A percentile compares a stretch with the other conserved stretches of the same genome.
Conservation (phyloP, 2,113 vertebrate genomes). For the Puffinus mauretanicus region DNA sequence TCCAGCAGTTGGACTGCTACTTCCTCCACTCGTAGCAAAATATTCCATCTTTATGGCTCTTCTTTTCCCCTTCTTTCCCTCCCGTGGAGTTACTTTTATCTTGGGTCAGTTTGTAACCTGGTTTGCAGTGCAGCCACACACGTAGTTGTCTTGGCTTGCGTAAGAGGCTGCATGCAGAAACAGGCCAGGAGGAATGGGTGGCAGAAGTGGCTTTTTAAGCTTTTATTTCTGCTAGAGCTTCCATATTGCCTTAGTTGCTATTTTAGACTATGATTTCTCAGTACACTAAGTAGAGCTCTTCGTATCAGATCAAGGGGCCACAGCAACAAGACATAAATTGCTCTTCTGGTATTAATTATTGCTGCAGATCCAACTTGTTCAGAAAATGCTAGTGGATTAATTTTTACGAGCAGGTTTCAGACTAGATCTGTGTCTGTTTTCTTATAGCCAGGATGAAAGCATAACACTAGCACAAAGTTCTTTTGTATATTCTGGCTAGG, state of each 20-base stretch:
- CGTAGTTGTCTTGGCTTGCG: not conserved
- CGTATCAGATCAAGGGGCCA: not conserved
- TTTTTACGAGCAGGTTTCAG: not conserved
- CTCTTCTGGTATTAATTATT: not conserved
- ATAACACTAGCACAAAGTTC: not conserved
- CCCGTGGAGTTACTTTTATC: not conserved
- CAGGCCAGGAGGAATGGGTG: not conserved
- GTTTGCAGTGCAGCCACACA: not conserved
- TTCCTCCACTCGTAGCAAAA: not conserved
- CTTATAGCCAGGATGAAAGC: not conserved
- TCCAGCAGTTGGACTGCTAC: not conserved
- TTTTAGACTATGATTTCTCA: not conserved
- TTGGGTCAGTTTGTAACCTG: not conserved
- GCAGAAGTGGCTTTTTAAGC: not conserved
- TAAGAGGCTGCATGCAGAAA: not conserved
- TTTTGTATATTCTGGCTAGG: not conserved
- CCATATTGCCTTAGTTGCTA: not conserved
- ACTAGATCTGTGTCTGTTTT: too few relatives aligned
- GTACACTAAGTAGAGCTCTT: not conserved
- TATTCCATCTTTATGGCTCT: not conserved
- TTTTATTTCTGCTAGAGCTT: not conserved
- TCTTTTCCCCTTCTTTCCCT: not conserved
- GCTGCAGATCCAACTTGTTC: not conserved
- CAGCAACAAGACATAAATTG: not conserved
- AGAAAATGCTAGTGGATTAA: not conserved